phyloP scores from a whole-genome alignment of 2,797 vertebrate species.

The Danio kyathit region DNA sequence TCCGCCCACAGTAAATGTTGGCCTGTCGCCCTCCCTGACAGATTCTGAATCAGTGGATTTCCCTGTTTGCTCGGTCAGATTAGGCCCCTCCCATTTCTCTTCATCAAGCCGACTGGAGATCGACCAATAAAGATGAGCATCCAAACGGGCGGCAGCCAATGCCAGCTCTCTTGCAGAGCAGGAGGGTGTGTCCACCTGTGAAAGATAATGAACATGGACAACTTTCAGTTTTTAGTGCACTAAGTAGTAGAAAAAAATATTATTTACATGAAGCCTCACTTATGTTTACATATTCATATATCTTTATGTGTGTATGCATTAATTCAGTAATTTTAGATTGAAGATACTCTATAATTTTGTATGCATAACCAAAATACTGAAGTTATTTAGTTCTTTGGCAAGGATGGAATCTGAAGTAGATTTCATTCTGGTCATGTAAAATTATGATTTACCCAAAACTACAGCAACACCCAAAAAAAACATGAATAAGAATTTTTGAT shows the following conservation, averaged over 20 bases:
- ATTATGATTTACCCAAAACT: slow-evolving; percentile 12
- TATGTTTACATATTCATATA: too few relatives aligned
- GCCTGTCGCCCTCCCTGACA: slow-evolving; percentile 64
- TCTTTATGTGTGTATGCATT: too few relatives aligned
- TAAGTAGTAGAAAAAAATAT: not conserved
- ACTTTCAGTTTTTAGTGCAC: not conserved
- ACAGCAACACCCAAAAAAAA: not conserved
- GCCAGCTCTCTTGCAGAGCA: slow-evolving; percentile 90
- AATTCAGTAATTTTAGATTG: too few relatives aligned
- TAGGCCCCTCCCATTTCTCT: slow-evolving; percentile 80
- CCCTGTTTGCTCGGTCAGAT: slow-evolving; percentile 68
- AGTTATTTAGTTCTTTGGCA: not conserved
- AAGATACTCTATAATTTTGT: too few relatives aligned
- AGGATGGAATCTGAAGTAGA: not conserved
- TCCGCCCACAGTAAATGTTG: slow-evolving; percentile 75
- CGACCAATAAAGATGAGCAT: slow-evolving; percentile 94
- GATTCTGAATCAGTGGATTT: slow-evolving; percentile 62
- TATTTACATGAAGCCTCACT: not conserved
- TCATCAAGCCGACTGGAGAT: slow-evolving; percentile 92
- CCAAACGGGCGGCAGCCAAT: slow-evolving; percentile 84
- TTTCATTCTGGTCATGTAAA: not conserved
- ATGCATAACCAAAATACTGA: too few relatives aligned
- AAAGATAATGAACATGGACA: not conserved
- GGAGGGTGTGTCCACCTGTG: slow-evolving; percentile 87
- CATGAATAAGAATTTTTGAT: not conserved